These are phyloP conservation scores for Hycleus cichorii DNA, from an alignment of 1,140 invertebrate genomes.

Conservation along the genomic window DNA sequence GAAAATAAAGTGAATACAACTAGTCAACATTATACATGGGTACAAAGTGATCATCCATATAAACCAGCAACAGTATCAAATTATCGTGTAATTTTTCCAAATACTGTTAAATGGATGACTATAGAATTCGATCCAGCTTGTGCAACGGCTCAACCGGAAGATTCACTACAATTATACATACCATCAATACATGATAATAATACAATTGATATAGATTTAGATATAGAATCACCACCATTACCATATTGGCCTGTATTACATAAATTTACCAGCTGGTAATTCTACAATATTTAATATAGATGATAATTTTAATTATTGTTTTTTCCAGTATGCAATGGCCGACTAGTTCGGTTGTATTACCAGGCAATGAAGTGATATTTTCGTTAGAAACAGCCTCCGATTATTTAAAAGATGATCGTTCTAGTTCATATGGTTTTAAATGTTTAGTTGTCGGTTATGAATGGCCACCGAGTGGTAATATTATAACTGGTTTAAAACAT, in stretches of 20 bases:
- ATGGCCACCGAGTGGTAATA: constrained; percentile 48
- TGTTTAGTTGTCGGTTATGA: constrained; percentile 90
- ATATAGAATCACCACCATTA: constrained; percentile 32
- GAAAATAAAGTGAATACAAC: constrained; percentile 50
- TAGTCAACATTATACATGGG: constrained; percentile 80
- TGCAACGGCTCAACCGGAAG: constrained; percentile 88
- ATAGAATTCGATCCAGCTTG: constrained; percentile 90
- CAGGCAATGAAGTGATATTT: constrained; percentile 91
- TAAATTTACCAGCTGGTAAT: constrained; percentile 48
- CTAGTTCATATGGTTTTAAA: constrained; percentile 81
- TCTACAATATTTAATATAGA: background rate
- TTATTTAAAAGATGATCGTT: constrained; percentile 88
- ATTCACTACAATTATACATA: constrained; percentile 82
- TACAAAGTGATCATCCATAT: constrained; percentile 97
- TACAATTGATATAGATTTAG: constrained; percentile 19
- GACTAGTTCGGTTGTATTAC: constrained; percentile 74
- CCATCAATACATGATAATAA: constrained; percentile 42
- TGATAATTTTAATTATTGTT: background rate
- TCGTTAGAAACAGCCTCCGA: constrained; percentile 92
- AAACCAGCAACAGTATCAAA: constrained; percentile 81
- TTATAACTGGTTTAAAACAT: constrained; percentile 54
- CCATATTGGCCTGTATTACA: constrained; percentile 66
- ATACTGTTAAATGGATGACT: constrained; percentile 82
- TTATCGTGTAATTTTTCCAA: constrained; percentile 83
- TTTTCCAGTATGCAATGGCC: constrained; percentile 73